These are phyloP conservation scores for Labeo catla DNA, from an alignment of 2,113 vertebrate species.

Conservation along the genomic window DNA sequence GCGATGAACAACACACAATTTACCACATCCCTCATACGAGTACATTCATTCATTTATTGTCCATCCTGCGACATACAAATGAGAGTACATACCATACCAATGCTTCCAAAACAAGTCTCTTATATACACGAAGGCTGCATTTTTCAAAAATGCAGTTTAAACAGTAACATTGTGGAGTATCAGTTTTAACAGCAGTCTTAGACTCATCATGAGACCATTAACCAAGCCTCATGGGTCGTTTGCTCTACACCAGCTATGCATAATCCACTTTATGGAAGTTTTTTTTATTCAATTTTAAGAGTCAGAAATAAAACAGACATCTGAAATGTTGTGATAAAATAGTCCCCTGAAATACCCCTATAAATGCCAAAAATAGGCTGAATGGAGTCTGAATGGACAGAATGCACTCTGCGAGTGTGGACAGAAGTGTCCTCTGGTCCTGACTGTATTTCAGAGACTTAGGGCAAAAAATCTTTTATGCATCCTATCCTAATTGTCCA, in stretches of 20 bases:
- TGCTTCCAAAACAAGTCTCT: not conserved
- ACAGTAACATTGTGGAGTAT: not conserved
- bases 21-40: not conserved
- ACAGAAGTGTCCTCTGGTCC: not conserved
- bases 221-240: not conserved
- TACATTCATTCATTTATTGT: not conserved
- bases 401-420: not conserved
- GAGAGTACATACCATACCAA: not conserved
- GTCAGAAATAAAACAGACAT: conserved; percentile 24
- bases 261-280: conserved; percentile 13
- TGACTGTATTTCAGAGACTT: not conserved
- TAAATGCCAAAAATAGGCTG: not conserved
- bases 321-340: not conserved
- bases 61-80: not conserved
- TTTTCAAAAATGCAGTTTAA: not conserved
- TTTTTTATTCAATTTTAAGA: conserved; percentile 2
- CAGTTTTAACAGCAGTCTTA: conserved; percentile 4
- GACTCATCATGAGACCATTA: conserved; percentile 18
- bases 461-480: not conserved
- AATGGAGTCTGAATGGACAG: not conserved
- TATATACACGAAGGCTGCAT: not conserved
- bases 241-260: not conserved
- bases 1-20: not conserved
- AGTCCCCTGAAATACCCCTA: not conserved
- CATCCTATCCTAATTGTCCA: not conserved